These are phyloP conservation scores for Leptinotarsa lineolata DNA, from an alignment of 1,140 invertebrate genomes.

Conservation along the genomic window DNA sequence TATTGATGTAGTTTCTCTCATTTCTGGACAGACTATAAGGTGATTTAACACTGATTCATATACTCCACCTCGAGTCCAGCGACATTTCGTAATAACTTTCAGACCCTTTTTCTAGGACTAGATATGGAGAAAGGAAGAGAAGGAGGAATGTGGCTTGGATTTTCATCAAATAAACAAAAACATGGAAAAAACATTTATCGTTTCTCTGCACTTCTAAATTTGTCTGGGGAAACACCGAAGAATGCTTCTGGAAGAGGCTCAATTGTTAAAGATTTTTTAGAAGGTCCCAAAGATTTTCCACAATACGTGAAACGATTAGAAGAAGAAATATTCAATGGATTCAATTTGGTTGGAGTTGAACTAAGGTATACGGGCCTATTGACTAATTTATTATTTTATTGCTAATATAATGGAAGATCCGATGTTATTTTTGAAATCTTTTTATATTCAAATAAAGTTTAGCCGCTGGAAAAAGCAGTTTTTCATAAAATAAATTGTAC, in stretches of 20 bases:
- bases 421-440: too few species aligned
- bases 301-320: slow-evolving; percentile 64
- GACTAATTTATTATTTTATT: too few species aligned
- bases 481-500: too few species aligned
- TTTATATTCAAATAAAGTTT: too few species aligned
- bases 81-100: too few species aligned
- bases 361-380: slow-evolving; percentile 60
- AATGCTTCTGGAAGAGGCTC: slow-evolving; percentile 66
- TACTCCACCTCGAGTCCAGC: too few species aligned
- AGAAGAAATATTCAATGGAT: slow-evolving; percentile 67
- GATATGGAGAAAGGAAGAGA: slow-evolving; percentile 74
- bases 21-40: too few species aligned
- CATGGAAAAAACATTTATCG: slow-evolving; percentile 29
- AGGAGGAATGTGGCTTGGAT: slow-evolving; percentile 78
- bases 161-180: slow-evolving; percentile 47
- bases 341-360: slow-evolving; percentile 70
- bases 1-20: too few species aligned
- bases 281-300: slow-evolving; percentile 54
- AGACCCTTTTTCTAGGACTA: slow-evolving; percentile 58
- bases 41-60: too few species aligned
- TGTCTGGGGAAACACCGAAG: slow-evolving; percentile 61
- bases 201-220: slow-evolving; percentile 72
- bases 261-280: slow-evolving; percentile 70
- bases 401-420: too few species aligned
- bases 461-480: too few species aligned